Conservation (phyloP, 2,888 invertebrate species). For the Harpalus rufipes region DNA sequence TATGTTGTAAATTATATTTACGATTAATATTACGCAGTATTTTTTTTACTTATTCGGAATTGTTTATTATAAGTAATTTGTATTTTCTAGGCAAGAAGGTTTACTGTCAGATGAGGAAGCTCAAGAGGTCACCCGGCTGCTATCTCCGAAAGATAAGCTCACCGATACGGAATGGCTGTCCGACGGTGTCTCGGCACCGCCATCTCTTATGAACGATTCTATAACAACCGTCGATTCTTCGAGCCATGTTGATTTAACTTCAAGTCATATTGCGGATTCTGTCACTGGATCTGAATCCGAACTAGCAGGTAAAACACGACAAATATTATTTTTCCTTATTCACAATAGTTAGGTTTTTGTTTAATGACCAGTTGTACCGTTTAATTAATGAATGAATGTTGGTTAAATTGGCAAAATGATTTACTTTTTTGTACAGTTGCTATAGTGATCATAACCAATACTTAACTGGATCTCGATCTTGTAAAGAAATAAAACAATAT, state of each 20-base stretch:
- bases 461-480: too few relatives aligned
- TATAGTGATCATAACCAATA: too few relatives aligned
- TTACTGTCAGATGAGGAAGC: constrained; percentile 93
- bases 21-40: not conserved
- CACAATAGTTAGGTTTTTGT: not conserved
- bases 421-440: too few relatives aligned
- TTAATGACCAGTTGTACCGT: too few relatives aligned
- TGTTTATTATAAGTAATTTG: constrained; percentile 36
- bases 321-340: constrained; percentile 9
- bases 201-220: constrained; percentile 74
- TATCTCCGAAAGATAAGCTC: constrained; percentile 81
- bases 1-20: constrained; percentile 13
- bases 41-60: constrained; percentile 22
- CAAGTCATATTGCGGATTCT: constrained; percentile 69
- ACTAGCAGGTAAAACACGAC: constrained; percentile 62
- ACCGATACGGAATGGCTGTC: constrained; percentile 80
- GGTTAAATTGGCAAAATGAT: too few relatives aligned
- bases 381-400: too few relatives aligned
- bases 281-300: constrained; percentile 72
- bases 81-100: constrained; percentile 84
- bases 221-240: constrained; percentile 77
- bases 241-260: constrained; percentile 72
- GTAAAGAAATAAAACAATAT: too few relatives aligned
- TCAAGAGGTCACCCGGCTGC: constrained; percentile 90
- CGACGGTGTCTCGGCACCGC: constrained; percentile 80